These are phyloP conservation scores for Pseudorasbora parva DNA, from an alignment of 2,113 vertebrate species.

Conservation along the genomic window DNA sequence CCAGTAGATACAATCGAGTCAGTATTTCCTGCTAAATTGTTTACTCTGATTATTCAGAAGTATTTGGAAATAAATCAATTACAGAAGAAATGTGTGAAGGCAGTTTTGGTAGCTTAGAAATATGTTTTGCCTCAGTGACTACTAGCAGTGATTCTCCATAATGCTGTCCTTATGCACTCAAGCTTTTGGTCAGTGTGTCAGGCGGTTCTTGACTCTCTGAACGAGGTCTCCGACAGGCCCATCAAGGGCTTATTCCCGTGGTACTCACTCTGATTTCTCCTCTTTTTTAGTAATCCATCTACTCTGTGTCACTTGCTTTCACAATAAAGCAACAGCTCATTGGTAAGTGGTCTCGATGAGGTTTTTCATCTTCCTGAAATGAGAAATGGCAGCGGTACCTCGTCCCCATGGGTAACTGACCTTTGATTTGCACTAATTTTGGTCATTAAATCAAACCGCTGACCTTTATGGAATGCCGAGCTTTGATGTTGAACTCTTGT, in stretches of 20 bases:
- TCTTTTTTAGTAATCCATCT: conserved; percentile 33
- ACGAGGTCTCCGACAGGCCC: conserved; percentile 16
- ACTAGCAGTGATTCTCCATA: background rate
- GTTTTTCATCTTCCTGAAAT: conserved; percentile 48
- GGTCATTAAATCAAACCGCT: conserved; percentile 62
- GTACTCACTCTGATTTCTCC: background rate
- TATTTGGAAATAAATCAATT: background rate
- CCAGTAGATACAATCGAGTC: background rate
- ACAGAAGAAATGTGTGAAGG: background rate
- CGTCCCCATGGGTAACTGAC: conserved; percentile 51
- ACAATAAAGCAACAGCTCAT: background rate
- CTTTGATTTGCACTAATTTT: conserved; percentile 65
- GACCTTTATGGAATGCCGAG: conserved; percentile 60
- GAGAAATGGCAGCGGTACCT: conserved; percentile 45
- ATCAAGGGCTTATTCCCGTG: background rate
- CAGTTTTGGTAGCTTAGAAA: background rate
- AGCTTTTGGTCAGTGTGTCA: conserved; percentile 38
- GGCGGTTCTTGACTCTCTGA: conserved; percentile 38
- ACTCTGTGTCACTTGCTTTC: background rate
- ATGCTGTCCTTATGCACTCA: background rate
- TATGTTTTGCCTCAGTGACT: background rate
- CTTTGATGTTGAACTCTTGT: conserved; percentile 63
- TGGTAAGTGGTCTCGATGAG: conserved; percentile 1
- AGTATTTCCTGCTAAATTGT: background rate
- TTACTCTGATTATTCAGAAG: background rate